These are phyloP conservation scores for Drosophila atripex DNA, from an alignment of 2,888 invertebrate genomes.

Conservation along the genomic window DNA sequence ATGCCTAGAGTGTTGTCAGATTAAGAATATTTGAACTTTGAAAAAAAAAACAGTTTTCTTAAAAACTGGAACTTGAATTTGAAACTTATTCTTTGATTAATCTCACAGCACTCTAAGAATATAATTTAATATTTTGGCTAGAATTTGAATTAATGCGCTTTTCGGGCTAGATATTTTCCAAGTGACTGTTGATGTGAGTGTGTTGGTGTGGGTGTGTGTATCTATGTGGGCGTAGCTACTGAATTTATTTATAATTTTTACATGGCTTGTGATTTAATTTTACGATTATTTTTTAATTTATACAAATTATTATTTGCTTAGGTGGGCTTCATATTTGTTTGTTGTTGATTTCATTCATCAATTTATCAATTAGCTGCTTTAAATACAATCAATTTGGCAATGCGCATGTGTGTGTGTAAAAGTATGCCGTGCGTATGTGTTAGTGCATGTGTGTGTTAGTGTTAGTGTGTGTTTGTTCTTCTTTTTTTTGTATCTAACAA, in stretches of 20 bases:
- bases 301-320: constrained; percentile 63
- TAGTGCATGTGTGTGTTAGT: constrained; percentile 27
- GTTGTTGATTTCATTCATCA: constrained; percentile 44
- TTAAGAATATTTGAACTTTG: background rate
- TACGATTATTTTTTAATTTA: constrained; percentile 64
- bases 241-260: constrained; percentile 45
- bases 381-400: constrained; percentile 62
- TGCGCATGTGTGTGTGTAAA: constrained; percentile 48
- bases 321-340: constrained; percentile 77
- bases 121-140: constrained; percentile 36
- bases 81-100: background rate
- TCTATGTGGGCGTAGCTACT: constrained; percentile 18
- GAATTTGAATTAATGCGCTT: constrained; percentile 37
- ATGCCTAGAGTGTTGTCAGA: constrained; percentile 20
- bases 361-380: constrained; percentile 51
- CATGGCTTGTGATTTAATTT: constrained; percentile 64
- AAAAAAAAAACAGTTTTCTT: background rate
- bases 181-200: constrained; percentile 24
- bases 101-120: constrained; percentile 11
- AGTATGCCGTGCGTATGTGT: constrained; percentile 19
- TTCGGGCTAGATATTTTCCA: constrained; percentile 33
- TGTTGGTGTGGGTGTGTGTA: constrained; percentile 13
- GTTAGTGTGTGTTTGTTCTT: constrained; percentile 44
- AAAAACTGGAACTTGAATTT: background rate
- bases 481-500: constrained; percentile 53